Evolutionary conservation across 1,140 invertebrate genomes (phyloP), one percentile per base, ranked within the genome.

Genomic region (Periplaneta americana): DNA sequence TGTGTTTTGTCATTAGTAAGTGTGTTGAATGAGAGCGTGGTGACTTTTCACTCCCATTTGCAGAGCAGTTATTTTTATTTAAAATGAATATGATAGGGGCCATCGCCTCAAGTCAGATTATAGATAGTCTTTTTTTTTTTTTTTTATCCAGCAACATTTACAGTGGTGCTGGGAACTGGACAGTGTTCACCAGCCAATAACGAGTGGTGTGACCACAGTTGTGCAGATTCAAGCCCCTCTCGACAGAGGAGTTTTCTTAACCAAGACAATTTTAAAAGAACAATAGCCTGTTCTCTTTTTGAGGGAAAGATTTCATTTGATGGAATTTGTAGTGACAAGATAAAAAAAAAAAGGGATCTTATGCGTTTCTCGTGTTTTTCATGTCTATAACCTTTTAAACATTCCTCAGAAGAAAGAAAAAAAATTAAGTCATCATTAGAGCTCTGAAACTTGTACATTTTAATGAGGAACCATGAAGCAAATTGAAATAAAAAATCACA

Each of bases 31-130:
- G 79, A 48, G 13, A 75, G 82, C 28, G 34, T 33, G 74, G 15
- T 78, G 28, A 32, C n/a, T 74, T n/a, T n/a, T 28, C 80, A 57
- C 75, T 66, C 37, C 28, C 48, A 79, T 82, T 74, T 82, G 74
- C 76, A 83, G 77, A 81, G 80, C 66, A 34, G 5, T 80, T 39
- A 83, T 83, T 82, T 83, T 81, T 83, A 83, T 82, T 81, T 82
- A 78, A 83, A 35, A 36, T 34, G 35, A 35, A 75, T 80, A 39
- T 34, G 57, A 80, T 66, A 48, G n/a, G 33, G 36, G 34, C 37
- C 33, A 34, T 57, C 66, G 36, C 74, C 74, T 36, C 34, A 78
- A 81, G 76, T 34, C 39, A 35, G 75, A 35, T 77, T 37, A 78
- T 39, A 18, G n/a, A 18, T 48, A 57, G 22, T 28, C n/a, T n/a